Percentiles rank a stretch among this genome's conserved stretches.
Evolutionary conservation across 2,888 invertebrate species (phyloP).

Genomic region (Gibbula magus): DNA sequence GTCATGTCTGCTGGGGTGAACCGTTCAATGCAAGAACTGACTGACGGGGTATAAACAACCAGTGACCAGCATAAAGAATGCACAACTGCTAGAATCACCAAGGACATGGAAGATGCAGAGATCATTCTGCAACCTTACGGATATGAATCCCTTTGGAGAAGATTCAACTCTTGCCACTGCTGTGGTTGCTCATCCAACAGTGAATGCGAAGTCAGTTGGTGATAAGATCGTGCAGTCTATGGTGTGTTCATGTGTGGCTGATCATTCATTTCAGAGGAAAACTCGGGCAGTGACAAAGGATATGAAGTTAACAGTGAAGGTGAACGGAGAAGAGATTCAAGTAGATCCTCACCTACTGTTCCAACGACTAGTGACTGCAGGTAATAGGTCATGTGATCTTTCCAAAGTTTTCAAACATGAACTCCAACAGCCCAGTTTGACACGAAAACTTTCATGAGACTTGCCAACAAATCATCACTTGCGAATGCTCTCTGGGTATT

Average conservation of each 20-base stretch:
- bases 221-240: neutral
- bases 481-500: slow-evolving; percentile 4
- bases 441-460: slow-evolving; percentile 5
- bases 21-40: slow-evolving; percentile 12
- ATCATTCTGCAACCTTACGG: neutral
- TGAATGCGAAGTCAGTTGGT: neutral
- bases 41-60: neutral
- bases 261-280: too few species aligned
- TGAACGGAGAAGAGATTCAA: too few species aligned
- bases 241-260: too few species aligned
- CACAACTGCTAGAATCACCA: neutral
- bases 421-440: neutral
- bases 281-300: too few species aligned
- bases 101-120: neutral
- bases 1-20: neutral
- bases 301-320: too few species aligned
- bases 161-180: neutral
- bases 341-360: too few species aligned
- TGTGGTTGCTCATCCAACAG: slow-evolving; percentile 5
- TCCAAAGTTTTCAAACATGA: too few species aligned
- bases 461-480: slow-evolving; percentile 12
- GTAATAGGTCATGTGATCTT: too few species aligned
- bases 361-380: too few species aligned
- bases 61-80: neutral
- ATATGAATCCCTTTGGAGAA: neutral